Evolutionary conservation across 1,140 invertebrate species (phyloP), one percentile per base, ranked within the genome.

Genomic region (Lethrus apterus): DNA sequence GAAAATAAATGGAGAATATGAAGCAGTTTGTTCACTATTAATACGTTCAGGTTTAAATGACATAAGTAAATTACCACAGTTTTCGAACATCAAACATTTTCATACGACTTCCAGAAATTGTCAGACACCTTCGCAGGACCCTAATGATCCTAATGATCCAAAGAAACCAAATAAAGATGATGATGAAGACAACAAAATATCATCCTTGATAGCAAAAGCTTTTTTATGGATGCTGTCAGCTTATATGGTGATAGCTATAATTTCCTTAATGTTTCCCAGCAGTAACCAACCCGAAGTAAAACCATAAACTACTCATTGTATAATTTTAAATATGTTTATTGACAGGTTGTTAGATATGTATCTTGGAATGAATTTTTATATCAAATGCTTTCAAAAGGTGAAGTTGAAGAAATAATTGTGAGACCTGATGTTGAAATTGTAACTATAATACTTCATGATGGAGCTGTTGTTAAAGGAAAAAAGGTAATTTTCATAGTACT

Each of bases 341-440:
- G 66, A 35, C 62, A 74, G 70, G 52, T 74, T 17, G 64, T 75
- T 4, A 61, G 77, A 29, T 89, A 85, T 69, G 83, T 94, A 14
- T 92, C 89, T 0, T 96, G 92, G 92, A 90, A 93, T 73, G 92
- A 96, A 72, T 95, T 96, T 74, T 76, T 93, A 1, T 83, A 93
- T 67, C 83, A 92, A 44, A 91, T 96, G 87, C 66, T 96, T 31
- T 79, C 84, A 1, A 91, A 90, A 69, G 92, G 93, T 13, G 91
- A 96, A 76, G 91, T 95, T 0, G 81, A 91, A 62, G 80, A 90
- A 68, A 70, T 96, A 32, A 83, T 91, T 53, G 79, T 95, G 0
- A 71, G 81, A 24, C 90, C 91, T 2, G 85, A 88, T 62, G 68
- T 84, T 50, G 87, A 90, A 59, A 76, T 86, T 52, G 89, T 90